These are phyloP conservation scores for Cyanistes caeruleus DNA, from an alignment of 2,113 vertebrate species.

Conservation along the genomic window DNA sequence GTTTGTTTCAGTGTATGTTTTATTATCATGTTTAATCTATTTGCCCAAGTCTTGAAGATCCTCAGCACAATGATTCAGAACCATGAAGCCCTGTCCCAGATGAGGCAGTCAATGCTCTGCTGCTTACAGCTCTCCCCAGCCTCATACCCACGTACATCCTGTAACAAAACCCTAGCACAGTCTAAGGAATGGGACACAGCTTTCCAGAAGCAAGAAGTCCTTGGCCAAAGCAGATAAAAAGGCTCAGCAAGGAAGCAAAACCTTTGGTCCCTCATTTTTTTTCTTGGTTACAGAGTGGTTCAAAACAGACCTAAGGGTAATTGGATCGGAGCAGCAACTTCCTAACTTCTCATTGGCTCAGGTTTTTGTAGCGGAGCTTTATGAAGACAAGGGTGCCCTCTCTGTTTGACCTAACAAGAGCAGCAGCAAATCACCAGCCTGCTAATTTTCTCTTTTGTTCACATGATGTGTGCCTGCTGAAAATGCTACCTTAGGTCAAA, in stretches of 20 bases:
- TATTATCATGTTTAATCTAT: neutral
- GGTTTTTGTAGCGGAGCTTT: neutral
- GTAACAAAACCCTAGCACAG: neutral
- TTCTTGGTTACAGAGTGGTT: neutral
- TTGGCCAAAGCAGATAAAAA: neutral
- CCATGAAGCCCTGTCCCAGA: neutral
- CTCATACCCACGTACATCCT: neutral
- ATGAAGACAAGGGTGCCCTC: neutral
- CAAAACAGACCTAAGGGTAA: neutral
- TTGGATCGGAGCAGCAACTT: neutral
- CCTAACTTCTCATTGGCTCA: neutral
- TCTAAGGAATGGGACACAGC: neutral
- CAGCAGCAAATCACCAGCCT: neutral
- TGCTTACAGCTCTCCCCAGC: neutral
- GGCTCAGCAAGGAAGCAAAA: neutral
- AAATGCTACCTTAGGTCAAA: slow-evolving; percentile 15
- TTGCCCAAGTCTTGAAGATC: neutral
- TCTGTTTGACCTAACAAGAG: neutral
- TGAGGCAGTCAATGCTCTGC: neutral
- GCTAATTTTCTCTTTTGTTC: neutral
- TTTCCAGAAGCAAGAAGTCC: neutral
- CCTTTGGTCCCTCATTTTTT: neutral
- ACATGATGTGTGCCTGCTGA: neutral
- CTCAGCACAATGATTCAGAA: neutral
- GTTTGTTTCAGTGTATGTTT: neutral